These are phyloP conservation scores for Carposina sasakii DNA, from an alignment of 1,140 invertebrate species.

Conservation along the genomic window DNA sequence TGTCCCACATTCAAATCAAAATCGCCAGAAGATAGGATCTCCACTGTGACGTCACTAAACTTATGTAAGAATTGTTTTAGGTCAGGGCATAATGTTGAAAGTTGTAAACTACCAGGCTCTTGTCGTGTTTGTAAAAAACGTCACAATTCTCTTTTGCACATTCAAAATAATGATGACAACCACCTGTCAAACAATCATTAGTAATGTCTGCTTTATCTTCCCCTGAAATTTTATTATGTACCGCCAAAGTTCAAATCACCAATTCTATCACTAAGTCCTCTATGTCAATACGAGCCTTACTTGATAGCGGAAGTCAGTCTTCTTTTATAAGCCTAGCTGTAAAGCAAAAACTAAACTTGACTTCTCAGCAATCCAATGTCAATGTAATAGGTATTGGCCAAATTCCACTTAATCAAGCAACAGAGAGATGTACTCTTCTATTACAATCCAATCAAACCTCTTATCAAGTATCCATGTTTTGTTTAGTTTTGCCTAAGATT, in stretches of 20 bases:
- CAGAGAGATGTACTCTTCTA: not conserved
- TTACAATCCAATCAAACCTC: not conserved
- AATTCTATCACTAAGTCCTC: conserved; percentile 1
- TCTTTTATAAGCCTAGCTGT: not conserved
- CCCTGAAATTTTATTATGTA: conserved; percentile 4
- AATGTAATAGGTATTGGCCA: conserved; percentile 1
- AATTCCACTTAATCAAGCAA: not conserved
- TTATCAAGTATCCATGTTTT: not conserved
- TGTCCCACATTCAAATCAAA: not conserved
- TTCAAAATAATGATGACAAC: not conserved
- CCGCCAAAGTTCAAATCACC: conserved; percentile 5
- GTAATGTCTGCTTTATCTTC: not conserved
- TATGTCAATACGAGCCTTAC: not conserved
- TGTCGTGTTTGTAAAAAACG: conserved; percentile 3
- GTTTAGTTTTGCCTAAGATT: not conserved
- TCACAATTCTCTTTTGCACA: conserved; percentile 4
- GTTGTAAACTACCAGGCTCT: not conserved
- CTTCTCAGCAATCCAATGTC: not conserved
- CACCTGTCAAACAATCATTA: not conserved
- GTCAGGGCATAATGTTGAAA: not conserved
- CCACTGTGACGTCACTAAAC: not conserved
- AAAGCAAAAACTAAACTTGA: not conserved
- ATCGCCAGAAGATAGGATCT: not conserved
- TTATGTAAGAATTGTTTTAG: not conserved
- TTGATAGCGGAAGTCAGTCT: conserved; percentile 6